A percentile compares a stretch with the other conserved stretches of the same genome.
Evolutionary conservation across 1,140 invertebrate species (phyloP).

Genomic region (Halictus rubicundus): DNA sequence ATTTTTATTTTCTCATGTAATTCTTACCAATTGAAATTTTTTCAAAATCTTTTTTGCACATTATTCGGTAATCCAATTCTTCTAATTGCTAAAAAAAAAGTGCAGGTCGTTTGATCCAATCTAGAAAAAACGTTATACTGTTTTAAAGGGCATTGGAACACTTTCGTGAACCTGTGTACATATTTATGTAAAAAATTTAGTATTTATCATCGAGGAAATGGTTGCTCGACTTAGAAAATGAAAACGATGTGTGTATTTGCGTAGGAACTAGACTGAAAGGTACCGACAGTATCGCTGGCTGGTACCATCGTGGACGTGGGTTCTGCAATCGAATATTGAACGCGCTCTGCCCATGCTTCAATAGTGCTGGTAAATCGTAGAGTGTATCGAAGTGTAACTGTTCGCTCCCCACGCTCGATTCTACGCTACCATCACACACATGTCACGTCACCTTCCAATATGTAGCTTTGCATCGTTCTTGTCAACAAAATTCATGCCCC

Average conservation of each 20-base stretch:
- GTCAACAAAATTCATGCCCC: constrained; percentile 11
- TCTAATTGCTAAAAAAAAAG: no score
- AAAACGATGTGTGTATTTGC: constrained; percentile 50
- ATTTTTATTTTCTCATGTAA: no score
- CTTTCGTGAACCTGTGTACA: no score
- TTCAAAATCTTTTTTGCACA: no score
- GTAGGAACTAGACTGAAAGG: constrained; percentile 75
- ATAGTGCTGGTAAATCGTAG: constrained; percentile 80
- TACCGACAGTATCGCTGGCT: constrained; percentile 73
- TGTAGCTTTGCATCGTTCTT: constrained; percentile 42
- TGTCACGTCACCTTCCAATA: background rate
- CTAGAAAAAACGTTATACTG: no score
- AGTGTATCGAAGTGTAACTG: constrained; percentile 53
- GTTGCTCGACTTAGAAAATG: background rate
- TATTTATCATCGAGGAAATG: no score
- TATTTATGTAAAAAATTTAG: no score
- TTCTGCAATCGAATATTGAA: constrained; percentile 80
- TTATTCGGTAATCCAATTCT: no score
- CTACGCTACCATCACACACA: background rate
- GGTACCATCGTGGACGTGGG: constrained; percentile 79
- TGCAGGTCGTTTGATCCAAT: no score
- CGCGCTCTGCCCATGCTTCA: constrained; percentile 78
- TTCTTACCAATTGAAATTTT: no score
- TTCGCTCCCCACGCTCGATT: background rate
- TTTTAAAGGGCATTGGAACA: no score